Conservation (phyloP, 2,888 invertebrate species). For the Nasonia oneida region DNA sequence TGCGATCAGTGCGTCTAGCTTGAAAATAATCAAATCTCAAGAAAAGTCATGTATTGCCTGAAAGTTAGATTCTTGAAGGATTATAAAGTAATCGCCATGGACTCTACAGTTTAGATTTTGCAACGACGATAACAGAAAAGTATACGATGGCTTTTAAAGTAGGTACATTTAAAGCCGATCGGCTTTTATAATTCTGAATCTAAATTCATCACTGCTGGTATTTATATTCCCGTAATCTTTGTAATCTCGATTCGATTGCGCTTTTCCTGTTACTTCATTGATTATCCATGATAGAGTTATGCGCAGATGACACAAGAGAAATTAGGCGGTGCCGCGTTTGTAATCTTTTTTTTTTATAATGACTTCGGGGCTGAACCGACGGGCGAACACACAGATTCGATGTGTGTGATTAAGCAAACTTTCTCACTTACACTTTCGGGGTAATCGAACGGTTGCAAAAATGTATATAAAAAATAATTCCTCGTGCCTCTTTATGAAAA, state of each 20-base stretch:
- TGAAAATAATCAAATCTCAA: too few species aligned
- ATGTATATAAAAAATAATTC: not conserved
- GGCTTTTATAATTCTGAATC: not conserved
- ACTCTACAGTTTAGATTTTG: too few species aligned
- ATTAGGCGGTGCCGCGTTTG: constrained; percentile 6
- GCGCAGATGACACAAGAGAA: constrained; percentile 3
- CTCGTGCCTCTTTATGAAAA: not conserved
- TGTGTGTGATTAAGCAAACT: constrained; percentile 11
- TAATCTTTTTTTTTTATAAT: constrained; percentile 18
- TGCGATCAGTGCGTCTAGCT: too few species aligned
- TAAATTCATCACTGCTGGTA: too few species aligned
- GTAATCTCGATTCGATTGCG: constrained; percentile 6
- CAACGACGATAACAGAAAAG: too few species aligned
- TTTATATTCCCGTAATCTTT: not conserved
- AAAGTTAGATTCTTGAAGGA: too few species aligned
- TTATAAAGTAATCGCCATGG: too few species aligned
- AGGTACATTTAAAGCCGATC: too few species aligned
- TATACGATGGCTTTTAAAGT: too few species aligned
- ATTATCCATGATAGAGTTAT: not conserved
- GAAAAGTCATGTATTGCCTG: too few species aligned
- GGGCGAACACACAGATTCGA: constrained; percentile 22
- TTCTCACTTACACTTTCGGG: constrained; percentile 21
- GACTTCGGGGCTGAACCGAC: constrained; percentile 14
- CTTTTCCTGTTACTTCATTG: constrained; percentile 25
- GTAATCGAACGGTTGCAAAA: not conserved